Percentiles rank a stretch among this genome's conserved stretches.
These are phyloP conservation scores for Ectropis grisescens DNA, from an alignment of 1,140 invertebrate genomes.

Conservation along the genomic window DNA sequence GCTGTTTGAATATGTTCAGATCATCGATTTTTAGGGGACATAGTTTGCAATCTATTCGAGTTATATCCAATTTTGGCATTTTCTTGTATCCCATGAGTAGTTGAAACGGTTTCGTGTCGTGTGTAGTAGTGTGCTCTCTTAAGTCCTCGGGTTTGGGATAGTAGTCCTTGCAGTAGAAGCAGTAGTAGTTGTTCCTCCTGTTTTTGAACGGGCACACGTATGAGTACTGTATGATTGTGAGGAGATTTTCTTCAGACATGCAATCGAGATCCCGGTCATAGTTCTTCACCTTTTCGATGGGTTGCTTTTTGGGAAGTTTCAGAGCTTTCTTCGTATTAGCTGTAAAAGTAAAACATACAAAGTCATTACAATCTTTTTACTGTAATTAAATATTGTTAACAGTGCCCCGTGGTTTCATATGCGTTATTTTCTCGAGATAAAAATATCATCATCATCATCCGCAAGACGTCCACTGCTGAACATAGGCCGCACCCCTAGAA, in stretches of 20 bases:
- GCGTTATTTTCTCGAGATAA: neutral
- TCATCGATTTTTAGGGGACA: constrained; percentile 50
- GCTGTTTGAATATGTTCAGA: constrained; percentile 44
- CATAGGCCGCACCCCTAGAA: too few species aligned
- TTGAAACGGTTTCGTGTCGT: constrained; percentile 57
- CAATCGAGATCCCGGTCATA: constrained; percentile 49
- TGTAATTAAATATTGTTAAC: neutral
- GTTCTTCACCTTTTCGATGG: constrained; percentile 43
- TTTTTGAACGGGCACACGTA: constrained; percentile 59
- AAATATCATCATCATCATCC: too few species aligned
- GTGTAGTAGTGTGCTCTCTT: constrained; percentile 45
- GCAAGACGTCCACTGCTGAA: too few species aligned
- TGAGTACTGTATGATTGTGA: constrained; percentile 55
- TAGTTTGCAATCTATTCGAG: constrained; percentile 49
- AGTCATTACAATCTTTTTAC: neutral
- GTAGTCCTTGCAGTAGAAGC: constrained; percentile 60
- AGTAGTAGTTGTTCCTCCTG: constrained; percentile 57
- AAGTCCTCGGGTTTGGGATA: constrained; percentile 56
- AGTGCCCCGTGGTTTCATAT: neutral
- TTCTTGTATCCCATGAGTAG: constrained; percentile 52
- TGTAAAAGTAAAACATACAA: constrained; percentile 2
- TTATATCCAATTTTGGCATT: constrained; percentile 59
- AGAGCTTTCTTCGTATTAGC: constrained; percentile 15
- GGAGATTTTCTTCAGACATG: constrained; percentile 52
- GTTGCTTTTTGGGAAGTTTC: constrained; percentile 32